phyloP scores from a whole-genome alignment of 2,888 invertebrate species.

The Atrina japonica region DNA sequence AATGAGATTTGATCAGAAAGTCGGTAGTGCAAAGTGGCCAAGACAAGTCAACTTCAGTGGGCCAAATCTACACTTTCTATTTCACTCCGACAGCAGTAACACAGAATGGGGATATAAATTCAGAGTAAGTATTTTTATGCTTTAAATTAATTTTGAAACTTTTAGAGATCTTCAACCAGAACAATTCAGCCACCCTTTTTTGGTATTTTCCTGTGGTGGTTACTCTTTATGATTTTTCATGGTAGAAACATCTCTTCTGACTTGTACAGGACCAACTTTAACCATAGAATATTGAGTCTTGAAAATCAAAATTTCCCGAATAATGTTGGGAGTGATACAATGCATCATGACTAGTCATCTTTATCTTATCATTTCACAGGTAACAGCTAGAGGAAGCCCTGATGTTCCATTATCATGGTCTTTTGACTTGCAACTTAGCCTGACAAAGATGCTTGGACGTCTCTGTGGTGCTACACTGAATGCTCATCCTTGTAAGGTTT shows the following conservation, averaged over 20 bases:
- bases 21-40: constrained; percentile 78
- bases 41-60: constrained; percentile 72
- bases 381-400: constrained; percentile 77
- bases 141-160: not conserved
- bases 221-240: too few relatives aligned
- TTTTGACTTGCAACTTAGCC: constrained; percentile 76
- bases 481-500: constrained; percentile 68
- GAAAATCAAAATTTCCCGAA: too few relatives aligned
- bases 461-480: constrained; percentile 76
- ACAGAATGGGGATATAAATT: constrained; percentile 81
- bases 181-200: too few relatives aligned
- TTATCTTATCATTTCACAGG: too few relatives aligned
- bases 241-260: too few relatives aligned
- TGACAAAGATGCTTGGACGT: constrained; percentile 74
- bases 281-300: too few relatives aligned
- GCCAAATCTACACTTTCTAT: constrained; percentile 77
- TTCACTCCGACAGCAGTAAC: constrained; percentile 79
- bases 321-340: too few relatives aligned
- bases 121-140: constrained; percentile 68
- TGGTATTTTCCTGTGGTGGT: too few relatives aligned
- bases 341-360: too few relatives aligned
- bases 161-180: too few relatives aligned
- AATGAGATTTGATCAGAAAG: constrained; percentile 77
- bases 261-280: too few relatives aligned
- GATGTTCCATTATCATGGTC: constrained; percentile 77